A percentile compares a stretch with the other conserved stretches of the same genome.
Evolutionary conservation across 2,113 vertebrate genomes (phyloP).

Genomic region (Pachycephala philippinensis): DNA sequence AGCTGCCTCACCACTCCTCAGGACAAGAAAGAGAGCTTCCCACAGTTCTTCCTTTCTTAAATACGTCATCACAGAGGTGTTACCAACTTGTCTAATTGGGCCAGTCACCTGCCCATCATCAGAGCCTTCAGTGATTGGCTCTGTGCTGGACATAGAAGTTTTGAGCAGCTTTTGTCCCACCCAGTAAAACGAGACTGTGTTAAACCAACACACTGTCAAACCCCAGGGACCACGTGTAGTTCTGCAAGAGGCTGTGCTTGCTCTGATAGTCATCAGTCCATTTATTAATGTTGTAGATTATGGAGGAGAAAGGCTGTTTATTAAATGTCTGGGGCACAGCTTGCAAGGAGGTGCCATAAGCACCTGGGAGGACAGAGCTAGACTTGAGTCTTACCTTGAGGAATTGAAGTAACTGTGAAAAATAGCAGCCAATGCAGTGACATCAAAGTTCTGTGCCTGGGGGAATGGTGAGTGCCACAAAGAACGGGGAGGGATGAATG

Average conservation of each 20-base stretch:
- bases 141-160: too few relatives aligned
- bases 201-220: background rate
- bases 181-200: too few relatives aligned
- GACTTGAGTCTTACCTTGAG: background rate
- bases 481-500: background rate
- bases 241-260: background rate
- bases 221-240: accelerated
- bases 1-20: too few relatives aligned
- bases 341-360: background rate
- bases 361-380: background rate
- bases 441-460: background rate
- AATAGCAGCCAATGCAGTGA: background rate
- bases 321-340: background rate
- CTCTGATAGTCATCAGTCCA: background rate
- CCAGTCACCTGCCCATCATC: too few relatives aligned
- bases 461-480: background rate
- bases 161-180: too few relatives aligned
- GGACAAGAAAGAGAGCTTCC: too few relatives aligned
- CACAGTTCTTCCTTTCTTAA: too few relatives aligned
- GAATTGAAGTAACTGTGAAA: background rate
- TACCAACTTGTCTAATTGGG: too few relatives aligned
- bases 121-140: too few relatives aligned
- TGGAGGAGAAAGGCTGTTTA: background rate
- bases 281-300: background rate
- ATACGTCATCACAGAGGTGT: too few relatives aligned